phyloP scores from a whole-genome alignment of 1,140 invertebrate genomes.

The Zelostemma sp. region DNA sequence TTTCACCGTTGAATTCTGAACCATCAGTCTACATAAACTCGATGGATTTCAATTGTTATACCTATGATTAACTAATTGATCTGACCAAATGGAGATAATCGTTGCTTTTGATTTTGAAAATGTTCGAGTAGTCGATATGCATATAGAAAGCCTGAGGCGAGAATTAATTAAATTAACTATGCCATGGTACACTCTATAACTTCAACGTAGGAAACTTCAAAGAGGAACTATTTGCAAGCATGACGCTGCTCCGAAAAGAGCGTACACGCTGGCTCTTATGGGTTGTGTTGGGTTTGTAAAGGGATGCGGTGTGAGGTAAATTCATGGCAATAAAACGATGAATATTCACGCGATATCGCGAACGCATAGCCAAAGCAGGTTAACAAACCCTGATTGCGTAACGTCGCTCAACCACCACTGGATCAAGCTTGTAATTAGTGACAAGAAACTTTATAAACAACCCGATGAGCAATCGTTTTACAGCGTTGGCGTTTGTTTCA shows the following conservation, averaged over 20 bases:
- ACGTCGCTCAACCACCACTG: constrained; percentile 8
- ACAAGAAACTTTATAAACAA: constrained; percentile 5
- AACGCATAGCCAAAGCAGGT: constrained; percentile 4
- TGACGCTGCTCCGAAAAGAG: not conserved
- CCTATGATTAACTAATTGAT: no score
- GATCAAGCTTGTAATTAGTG: not conserved
- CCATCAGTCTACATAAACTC: no score
- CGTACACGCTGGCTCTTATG: no score
- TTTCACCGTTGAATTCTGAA: no score
- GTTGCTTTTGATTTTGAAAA: no score
- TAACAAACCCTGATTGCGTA: constrained; percentile 7
- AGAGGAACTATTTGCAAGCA: not conserved
- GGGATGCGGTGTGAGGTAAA: not conserved
- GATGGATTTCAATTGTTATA: no score
- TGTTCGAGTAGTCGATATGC: no score
- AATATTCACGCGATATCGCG: constrained; percentile 4
- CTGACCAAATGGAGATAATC: no score
- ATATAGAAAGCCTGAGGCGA: constrained; percentile 4
- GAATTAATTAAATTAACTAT: not conserved
- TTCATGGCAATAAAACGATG: not conserved
- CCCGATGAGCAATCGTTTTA: no score
- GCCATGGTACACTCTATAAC: not conserved
- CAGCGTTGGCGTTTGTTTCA: no score
- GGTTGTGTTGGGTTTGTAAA: not conserved
- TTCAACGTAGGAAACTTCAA: not conserved